Percentiles rank a stretch among this genome's conserved stretches.
Evolutionary conservation across 2,113 vertebrate genomes (phyloP).

Genomic region (Helogale parvula): DNA sequence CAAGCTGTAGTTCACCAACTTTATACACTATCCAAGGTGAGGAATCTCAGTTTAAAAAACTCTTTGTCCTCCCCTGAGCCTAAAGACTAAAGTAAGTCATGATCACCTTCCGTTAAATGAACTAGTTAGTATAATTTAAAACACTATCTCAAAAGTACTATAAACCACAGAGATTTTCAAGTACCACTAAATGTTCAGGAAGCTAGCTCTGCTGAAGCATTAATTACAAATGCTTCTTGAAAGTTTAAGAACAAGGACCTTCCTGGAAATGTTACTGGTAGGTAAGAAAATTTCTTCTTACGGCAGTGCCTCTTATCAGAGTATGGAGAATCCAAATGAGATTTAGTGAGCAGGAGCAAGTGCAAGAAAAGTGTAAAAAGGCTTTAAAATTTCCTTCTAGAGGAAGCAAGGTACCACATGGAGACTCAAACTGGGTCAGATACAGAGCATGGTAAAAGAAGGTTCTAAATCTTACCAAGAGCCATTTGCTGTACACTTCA

Average conservation of each 20-base stretch:
- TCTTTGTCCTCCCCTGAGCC: neutral
- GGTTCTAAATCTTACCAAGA: neutral
- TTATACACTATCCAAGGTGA: neutral
- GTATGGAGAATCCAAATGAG: slow-evolving; percentile 36
- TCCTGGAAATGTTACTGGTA: neutral
- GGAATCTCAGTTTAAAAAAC: slow-evolving; percentile 42
- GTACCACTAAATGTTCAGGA: slow-evolving; percentile 41
- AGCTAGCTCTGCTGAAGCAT: neutral
- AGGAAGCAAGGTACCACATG: neutral
- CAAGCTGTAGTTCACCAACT: slow-evolving; percentile 12
- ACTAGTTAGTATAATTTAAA: slow-evolving; percentile 59
- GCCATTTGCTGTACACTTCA: neutral
- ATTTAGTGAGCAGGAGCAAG: neutral
- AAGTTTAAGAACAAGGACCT: slow-evolving; percentile 36
- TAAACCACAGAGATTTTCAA: slow-evolving; percentile 59
- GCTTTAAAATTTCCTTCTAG: neutral
- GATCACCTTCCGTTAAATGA: neutral
- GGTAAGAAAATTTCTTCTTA: slow-evolving; percentile 27
- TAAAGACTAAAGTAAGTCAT: slow-evolving; percentile 42
- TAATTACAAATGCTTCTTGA: slow-evolving; percentile 40
- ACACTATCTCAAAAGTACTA: slow-evolving; percentile 39
- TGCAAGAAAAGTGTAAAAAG: neutral
- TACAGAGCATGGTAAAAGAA: neutral
- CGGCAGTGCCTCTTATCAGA: neutral
- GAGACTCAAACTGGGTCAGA: slow-evolving; percentile 13